Base-by-base conservation (phyloP, 2,888 invertebrate genomes). In the Drosophila kambysellisi region DNA sequence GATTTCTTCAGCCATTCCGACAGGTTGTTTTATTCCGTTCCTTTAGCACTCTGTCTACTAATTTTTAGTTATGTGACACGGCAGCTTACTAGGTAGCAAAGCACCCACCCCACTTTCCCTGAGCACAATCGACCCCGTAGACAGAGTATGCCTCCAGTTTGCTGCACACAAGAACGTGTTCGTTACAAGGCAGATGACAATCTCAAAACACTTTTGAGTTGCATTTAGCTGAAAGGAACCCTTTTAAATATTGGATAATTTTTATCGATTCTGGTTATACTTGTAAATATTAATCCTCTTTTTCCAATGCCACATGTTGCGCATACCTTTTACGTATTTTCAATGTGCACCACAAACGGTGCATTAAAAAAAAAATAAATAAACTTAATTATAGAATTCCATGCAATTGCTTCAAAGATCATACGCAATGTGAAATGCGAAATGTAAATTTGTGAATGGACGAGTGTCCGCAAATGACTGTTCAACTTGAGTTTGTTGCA, bases 361-460 rank as follows among this genome's bases (percentile, higher is more conserved):
- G 53, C 29, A 65, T 57, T 35, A 43, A 60, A 66, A 65, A 61
- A 58, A 43, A 35, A 37, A 60, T 60, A 65, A 61, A 58, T 41
- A 30, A 66, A 59, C 69, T 77, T 83, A 85, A 85, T 90, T 85
- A 83, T 73, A 70, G 87, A 81, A 85, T 88, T 86, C 75, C 54
- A 80, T 88, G 83, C 70, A 77, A 86, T 67, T 74, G 61, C 78
- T 77, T 84, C 85, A 90, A 85, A 85, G 90, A 74, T 90, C 90
- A 89, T 89, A 68, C 59, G 52, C 65, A 74, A 84, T 88, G 71
- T 39, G 46, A 59, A 39, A 53, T 35, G 35, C 20, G 1, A 52
- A 52, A 12, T 51, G 51, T 29, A 9, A 9, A 50, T 17, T 25
- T 88, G 62, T 41, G 54, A 64, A 68, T 59, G 54, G 32, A 50